Base-by-base conservation (phyloP, 2,113 vertebrate species). In the Rallus limicola region DNA sequence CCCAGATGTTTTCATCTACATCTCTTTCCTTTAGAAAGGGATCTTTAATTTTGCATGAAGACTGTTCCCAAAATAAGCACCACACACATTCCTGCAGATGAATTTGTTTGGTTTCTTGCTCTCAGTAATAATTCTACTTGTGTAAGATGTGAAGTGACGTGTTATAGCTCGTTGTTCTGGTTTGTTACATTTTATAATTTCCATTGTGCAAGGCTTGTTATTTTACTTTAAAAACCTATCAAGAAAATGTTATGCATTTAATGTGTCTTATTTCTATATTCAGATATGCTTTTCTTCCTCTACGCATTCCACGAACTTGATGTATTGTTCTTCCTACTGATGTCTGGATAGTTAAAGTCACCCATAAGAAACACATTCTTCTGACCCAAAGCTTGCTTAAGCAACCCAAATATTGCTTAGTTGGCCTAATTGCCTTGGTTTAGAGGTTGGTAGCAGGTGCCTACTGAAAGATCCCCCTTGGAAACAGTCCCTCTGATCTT, bases 171-270 rank as follows among this genome's bases (percentile, higher is more conserved):
- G 28, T 50, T 58, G 1, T 56, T 58, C 52, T 59, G 18, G 33
- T 77, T 74, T 79, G 20, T 80, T 90, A 38, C 18, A 13, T 86
- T 71, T 58, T 68, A 36, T 48, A 56, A 60, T 79, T 71, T 85
- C 62, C 52, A 3, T 71, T 31, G 38, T 64, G 14, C 24, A 69
- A 38, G 38, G 38, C 40, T 92, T 21, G 59, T 1, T 80, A 65
- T 80, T 93, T 65, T 90, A 8, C 38, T 91, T 89, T 13, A 25
- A 81, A 81, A 81, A 36, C 4, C 13, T 58, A 11, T 74, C 24
- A 9, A 5, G 58, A 18, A 8, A 52, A 34, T 62, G 13, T n/a
- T 71, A 10, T 0, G 0, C 44, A 28, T 77, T 81, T 92, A 1
- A 29, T 48, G 10, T 88, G 4, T 74, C 28, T 58, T 82, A 15